Conservation (phyloP, 1,140 invertebrate species). For the Himalopsyche phryganea region DNA sequence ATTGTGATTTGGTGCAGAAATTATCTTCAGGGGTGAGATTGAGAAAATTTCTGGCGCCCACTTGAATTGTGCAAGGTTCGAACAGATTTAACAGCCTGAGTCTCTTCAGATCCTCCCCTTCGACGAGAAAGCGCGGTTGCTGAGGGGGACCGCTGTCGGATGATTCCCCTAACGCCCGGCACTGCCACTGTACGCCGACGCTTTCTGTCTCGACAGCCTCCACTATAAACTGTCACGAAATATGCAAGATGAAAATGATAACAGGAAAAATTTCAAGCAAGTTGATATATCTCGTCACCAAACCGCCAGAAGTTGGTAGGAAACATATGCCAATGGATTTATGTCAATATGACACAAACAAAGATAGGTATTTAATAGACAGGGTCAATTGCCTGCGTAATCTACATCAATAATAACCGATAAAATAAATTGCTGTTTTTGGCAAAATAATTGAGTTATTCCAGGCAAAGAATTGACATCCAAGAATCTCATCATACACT, state of each 20-base stretch:
- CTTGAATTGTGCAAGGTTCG: conserved; percentile 83
- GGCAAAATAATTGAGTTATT: too few species aligned
- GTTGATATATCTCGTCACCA: too few species aligned
- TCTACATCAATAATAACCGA: too few species aligned
- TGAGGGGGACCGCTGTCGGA: conserved; percentile 57
- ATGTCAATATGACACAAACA: too few species aligned
- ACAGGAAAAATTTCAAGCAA: conserved; percentile 2
- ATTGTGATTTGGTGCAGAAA: conserved; percentile 53
- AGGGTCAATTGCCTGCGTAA: too few species aligned
- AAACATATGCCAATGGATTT: too few species aligned
- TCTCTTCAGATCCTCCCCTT: conserved; percentile 70
- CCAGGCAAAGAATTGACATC: too few species aligned
- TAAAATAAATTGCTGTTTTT: too few species aligned
- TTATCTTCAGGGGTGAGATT: conserved; percentile 51
- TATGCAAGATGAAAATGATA: conserved; percentile 3
- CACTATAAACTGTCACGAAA: conserved; percentile 54
- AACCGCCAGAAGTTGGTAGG: too few species aligned
- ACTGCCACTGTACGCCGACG: conserved; percentile 79
- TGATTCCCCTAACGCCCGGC: conserved; percentile 66
- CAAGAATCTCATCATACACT: too few species aligned
- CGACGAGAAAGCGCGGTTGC: conserved; percentile 67
- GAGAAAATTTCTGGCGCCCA: conserved; percentile 75
- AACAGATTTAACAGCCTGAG: conserved; percentile 80
- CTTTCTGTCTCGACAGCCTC: conserved; percentile 56
- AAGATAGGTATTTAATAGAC: too few species aligned